A percentile compares a stretch with the other conserved stretches of the same genome.
These are phyloP conservation scores for Lingula anatina DNA, from an alignment of 2,888 invertebrate genomes.

Conservation along the genomic window DNA sequence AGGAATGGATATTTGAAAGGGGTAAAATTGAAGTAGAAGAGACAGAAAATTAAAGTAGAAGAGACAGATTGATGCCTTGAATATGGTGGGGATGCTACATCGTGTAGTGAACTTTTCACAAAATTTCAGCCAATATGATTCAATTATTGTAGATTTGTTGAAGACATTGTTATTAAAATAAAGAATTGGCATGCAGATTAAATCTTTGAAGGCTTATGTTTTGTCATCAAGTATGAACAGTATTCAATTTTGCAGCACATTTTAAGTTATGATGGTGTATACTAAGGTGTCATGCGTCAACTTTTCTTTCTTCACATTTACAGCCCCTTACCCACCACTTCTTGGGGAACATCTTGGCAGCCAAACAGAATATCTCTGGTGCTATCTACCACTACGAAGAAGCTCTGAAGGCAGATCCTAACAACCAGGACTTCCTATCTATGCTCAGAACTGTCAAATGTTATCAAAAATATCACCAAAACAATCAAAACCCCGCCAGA, in stretches of 20 bases:
- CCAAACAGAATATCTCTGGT: constrained; percentile 58
- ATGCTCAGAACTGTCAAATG: constrained; percentile 45
- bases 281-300: too few relatives aligned
- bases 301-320: constrained; percentile 15
- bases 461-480: constrained; percentile 42
- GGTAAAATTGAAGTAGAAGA: not conserved
- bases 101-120: too few relatives aligned
- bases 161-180: too few relatives aligned
- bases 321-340: constrained; percentile 70
- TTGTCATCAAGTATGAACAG: too few relatives aligned
- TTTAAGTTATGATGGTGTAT: too few relatives aligned
- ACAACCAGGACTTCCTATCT: constrained; percentile 31
- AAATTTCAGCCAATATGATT: too few relatives aligned
- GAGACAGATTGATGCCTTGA: not conserved
- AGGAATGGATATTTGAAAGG: constrained; percentile 1
- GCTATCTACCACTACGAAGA: constrained; percentile 46
- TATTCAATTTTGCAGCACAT: too few relatives aligned
- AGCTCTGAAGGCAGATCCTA: constrained; percentile 40
- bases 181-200: too few relatives aligned
- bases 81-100: too few relatives aligned
- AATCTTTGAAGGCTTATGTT: too few relatives aligned
- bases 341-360: constrained; percentile 62
- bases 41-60: not conserved
- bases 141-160: too few relatives aligned
- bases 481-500: too few relatives aligned